Conservation (phyloP, 2,797 vertebrate genomes). For the Phalanger gymnotis region DNA sequence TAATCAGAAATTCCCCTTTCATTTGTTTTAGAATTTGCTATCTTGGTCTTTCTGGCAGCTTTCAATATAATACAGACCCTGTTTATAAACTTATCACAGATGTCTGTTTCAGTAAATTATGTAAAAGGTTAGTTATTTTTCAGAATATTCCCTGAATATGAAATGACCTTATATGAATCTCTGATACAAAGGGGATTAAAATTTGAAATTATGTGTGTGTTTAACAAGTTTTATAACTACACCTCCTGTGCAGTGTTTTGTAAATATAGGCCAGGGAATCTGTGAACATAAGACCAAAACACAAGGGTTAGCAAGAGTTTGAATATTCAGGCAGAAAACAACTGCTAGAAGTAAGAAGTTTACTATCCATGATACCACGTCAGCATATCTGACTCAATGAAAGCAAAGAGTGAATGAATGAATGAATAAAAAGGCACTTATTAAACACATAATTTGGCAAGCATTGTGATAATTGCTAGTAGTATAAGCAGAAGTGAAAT, state of each 20-base stretch:
- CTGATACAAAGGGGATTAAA: not conserved
- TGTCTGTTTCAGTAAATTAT: constrained; percentile 18
- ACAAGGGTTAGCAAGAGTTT: not conserved
- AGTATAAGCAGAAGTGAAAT: not conserved
- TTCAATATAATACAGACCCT: constrained; percentile 33
- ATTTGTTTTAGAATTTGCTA: not conserved
- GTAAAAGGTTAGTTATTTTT: constrained; percentile 12
- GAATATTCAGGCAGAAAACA: constrained; percentile 29
- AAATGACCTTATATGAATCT: constrained; percentile 29
- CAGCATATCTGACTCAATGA: constrained; percentile 59
- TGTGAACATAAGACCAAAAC: rapidly evolving
- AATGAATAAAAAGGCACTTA: not conserved
- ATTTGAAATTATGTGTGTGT: constrained; percentile 20
- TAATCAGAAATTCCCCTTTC: constrained; percentile 23
- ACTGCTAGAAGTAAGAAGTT: not conserved
- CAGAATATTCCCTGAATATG: not conserved
- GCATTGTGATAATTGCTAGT: not conserved
- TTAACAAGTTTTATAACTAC: not conserved
- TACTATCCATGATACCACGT: not conserved
- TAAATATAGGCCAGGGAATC: rapidly evolving
- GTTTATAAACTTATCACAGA: not conserved
- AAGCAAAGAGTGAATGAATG: not conserved
- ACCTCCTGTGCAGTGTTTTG: not conserved
- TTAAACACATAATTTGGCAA: not conserved
- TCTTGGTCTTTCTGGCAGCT: not conserved